Evolutionary conservation across 2,888 invertebrate species (phyloP).

Genomic region (Melanostoma scalare): DNA sequence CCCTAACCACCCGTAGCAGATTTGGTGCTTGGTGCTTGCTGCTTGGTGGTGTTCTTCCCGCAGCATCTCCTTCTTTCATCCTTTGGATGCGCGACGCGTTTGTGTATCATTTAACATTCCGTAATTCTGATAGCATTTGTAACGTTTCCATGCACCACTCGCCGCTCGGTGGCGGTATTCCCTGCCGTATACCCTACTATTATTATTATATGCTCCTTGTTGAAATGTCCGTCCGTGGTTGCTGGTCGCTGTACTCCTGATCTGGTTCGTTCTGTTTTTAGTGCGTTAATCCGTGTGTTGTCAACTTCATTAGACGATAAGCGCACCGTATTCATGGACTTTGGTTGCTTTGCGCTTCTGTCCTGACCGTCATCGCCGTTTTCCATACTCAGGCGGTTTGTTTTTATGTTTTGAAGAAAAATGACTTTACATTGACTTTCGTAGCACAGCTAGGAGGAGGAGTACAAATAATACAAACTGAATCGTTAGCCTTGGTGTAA

Average conservation of each 20-base stretch:
- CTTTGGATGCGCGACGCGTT: conserved; percentile 16
- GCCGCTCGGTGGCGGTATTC: neutral
- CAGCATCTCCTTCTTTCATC: conserved; percentile 21
- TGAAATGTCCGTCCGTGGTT: conserved; percentile 50
- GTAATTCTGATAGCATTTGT: conserved; percentile 64
- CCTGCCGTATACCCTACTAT: conserved; percentile 54
- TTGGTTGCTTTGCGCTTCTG: conserved; percentile 63
- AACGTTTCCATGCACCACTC: conserved; percentile 10
- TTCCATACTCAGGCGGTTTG: conserved; percentile 54
- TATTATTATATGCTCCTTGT: conserved; percentile 64
- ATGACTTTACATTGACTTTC: conserved; percentile 56
- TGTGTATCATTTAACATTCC: conserved; percentile 73
- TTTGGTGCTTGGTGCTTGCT: conserved; percentile 49
- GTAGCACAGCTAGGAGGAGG: conserved; percentile 26
- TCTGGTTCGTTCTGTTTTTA: conserved; percentile 76
- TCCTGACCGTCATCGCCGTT: conserved; percentile 4
- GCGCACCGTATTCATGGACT: conserved; percentile 77
- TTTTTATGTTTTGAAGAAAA: conserved; percentile 70
- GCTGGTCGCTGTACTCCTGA: conserved; percentile 67
- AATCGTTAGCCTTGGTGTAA: conserved; percentile 25
- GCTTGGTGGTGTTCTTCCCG: conserved; percentile 15
- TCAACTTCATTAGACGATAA: conserved; percentile 83
- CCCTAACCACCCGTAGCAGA: conserved; percentile 73
- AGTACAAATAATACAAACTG: conserved; percentile 22
- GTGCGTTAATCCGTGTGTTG: conserved; percentile 82